A percentile compares a stretch with the other conserved stretches of the same genome.
Conservation (phyloP, 2,797 vertebrate species). For the Melanotaenia trifasciata region DNA sequence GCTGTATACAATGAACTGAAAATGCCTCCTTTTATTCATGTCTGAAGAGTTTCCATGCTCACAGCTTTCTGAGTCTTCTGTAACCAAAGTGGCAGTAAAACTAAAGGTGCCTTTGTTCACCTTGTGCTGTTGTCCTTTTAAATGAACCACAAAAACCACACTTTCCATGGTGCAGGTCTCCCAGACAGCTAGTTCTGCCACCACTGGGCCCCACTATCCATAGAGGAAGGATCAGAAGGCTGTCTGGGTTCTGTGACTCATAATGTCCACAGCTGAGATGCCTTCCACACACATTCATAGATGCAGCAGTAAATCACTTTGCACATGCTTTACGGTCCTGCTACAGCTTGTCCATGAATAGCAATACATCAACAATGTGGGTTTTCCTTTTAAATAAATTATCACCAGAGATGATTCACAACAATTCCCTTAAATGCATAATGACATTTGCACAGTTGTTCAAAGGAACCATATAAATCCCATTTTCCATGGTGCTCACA, state of each 20-base stretch:
- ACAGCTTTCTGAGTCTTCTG: conserved; percentile 29
- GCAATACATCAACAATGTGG: conserved; percentile 4
- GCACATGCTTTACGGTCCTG: conserved; percentile 42
- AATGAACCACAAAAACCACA: conserved; percentile 68
- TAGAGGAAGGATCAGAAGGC: conserved; percentile 55
- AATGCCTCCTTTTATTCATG: neutral
- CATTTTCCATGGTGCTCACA: neutral
- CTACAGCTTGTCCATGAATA: conserved; percentile 9
- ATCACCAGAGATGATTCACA: conserved; percentile 22
- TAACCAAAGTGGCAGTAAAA: conserved; percentile 51
- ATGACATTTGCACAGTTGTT: neutral
- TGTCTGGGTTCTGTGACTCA: conserved; percentile 73
- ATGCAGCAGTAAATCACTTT: conserved; percentile 59
- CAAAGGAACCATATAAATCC: conserved; percentile 6
- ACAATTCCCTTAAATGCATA: conserved; percentile 1
- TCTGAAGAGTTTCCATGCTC: conserved; percentile 29
- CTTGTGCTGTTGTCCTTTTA: conserved; percentile 63
- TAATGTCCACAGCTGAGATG: conserved; percentile 66
- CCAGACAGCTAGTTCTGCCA: conserved; percentile 49
- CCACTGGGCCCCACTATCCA: conserved; percentile 57
- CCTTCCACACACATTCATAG: conserved; percentile 67
- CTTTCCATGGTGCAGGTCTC: conserved; percentile 67
- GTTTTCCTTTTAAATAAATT: conserved; percentile 4
- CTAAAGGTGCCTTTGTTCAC: conserved; percentile 64
- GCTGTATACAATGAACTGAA: neutral